Evolutionary conservation across 2,113 vertebrate species (phyloP).

Genomic region (Todiramphus chloris): DNA sequence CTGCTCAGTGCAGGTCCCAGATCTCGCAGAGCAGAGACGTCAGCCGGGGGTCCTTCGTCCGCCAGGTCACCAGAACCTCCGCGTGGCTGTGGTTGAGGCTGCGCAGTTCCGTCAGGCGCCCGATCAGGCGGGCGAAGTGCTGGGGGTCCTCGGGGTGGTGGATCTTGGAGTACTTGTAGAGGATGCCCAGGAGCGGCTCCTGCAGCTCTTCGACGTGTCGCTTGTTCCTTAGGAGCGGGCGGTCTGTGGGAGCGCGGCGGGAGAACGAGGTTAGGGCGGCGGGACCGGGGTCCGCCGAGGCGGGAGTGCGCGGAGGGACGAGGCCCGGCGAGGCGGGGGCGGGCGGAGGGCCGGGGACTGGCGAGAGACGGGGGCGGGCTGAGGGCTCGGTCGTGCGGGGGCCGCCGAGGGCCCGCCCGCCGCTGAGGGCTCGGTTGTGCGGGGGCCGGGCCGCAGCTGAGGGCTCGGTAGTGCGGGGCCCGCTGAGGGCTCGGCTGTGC

Average conservation of each 20-base stretch:
- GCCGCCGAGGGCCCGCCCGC: too few species aligned
- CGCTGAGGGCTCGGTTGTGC: too few species aligned
- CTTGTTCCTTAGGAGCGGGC: conserved; percentile 81
- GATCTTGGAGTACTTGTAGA: conserved; percentile 83
- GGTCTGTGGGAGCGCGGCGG: conserved; percentile 72
- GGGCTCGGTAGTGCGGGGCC: too few species aligned
- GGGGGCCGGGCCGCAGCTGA: not conserved
- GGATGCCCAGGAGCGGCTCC: conserved; percentile 87
- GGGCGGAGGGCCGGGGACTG: too few species aligned
- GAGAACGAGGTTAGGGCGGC: not conserved
- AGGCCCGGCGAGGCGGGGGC: too few species aligned
- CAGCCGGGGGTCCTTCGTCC: conserved; percentile 57
- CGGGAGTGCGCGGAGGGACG: too few species aligned
- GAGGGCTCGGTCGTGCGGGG: too few species aligned
- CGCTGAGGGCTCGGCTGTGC: not conserved
- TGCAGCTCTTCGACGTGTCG: conserved; percentile 87
- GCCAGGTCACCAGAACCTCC: conserved; percentile 76
- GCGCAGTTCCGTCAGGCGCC: conserved; percentile 87
- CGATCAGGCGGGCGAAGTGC: conserved; percentile 86
- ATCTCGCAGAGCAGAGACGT: conserved; percentile 60
- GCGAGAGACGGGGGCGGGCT: too few species aligned
- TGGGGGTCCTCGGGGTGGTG: conserved; percentile 79
- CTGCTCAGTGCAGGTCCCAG: conserved; percentile 67
- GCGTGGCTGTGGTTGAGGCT: conserved; percentile 89
- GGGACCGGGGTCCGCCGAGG: not conserved